Evolutionary conservation across 2,797 vertebrate species (phyloP), one percentile per base, ranked within the genome.

Genomic region (Novumbra hubbsi): DNA sequence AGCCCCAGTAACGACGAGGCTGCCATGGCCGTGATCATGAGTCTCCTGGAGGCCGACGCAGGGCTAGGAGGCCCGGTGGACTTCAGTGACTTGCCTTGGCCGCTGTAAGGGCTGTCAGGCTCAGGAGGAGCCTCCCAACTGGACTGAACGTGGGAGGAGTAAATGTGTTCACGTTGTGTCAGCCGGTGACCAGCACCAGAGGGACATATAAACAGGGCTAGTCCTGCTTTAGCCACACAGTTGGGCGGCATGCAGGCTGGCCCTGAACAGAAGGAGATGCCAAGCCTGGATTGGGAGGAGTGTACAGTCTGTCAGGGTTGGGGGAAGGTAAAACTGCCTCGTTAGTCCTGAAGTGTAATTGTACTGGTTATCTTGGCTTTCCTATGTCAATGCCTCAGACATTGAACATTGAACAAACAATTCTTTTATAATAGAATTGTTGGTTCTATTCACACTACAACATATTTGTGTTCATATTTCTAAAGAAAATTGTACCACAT

Each of bases 1-100:
- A 99, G 98, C 85, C 97, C 97, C 68, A 98, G 96, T 84, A 98
- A 98, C 0, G 98, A 99, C 0, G 98, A 99, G 87, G 98, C 98
- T 0, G 98, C 98, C 8, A 99, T 99, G 98, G 98, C 98, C 0
- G 98, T 99, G 71, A 99, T 99, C 79, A 99, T 99, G 98, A 99
- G 98, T 83, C 94, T 99, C 81, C 90, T 99, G 90, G 98, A 99
- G 93, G 98, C 98, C 0, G 98, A 99, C 32, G 97, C 98, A 0
- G 98, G 98, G 70, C 94, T 99, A 0, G 98, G 98, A 0, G 98
- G 98, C 16, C 98, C 98, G 0, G 98, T 99, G 41, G 98, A 99
- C 91, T 99, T 99, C 87, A 99, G 98, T 2, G 98, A 99, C 89
- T 94, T 99, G 79, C 98, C 98, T 19, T 99, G 98, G 98, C 98